These are phyloP conservation scores for Amyelois transitella DNA, from an alignment of 1,140 invertebrate genomes.

Conservation along the genomic window DNA sequence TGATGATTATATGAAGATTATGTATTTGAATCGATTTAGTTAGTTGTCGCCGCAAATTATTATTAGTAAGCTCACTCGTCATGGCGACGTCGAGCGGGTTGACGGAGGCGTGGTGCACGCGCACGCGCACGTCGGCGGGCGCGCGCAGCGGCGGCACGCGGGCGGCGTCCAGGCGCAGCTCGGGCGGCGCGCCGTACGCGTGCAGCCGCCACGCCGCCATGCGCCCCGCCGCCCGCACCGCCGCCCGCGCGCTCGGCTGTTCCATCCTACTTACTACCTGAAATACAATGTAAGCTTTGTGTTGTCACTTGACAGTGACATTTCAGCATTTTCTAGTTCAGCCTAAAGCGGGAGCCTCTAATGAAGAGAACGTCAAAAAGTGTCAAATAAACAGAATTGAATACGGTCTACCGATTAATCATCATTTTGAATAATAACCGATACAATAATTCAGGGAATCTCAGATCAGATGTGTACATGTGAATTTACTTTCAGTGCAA, in stretches of 20 bases:
- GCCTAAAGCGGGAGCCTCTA: no score
- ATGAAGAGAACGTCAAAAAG: no score
- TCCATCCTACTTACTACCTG: not conserved
- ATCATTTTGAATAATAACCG: no score
- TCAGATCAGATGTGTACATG: no score
- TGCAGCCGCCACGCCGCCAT: conserved; percentile 87
- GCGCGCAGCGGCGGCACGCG: conserved; percentile 81
- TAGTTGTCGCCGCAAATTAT: not conserved
- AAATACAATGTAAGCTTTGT: no score
- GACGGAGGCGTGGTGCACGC: conserved; percentile 87
- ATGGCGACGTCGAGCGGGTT: conserved; percentile 95
- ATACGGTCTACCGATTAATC: no score
- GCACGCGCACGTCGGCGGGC: conserved; percentile 85
- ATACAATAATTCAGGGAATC: no score
- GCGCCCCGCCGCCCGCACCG: conserved; percentile 30
- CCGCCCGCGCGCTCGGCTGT: not conserved
- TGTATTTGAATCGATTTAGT: not conserved
- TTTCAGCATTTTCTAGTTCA: no score
- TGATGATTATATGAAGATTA: not conserved
- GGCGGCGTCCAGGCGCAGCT: conserved; percentile 77
- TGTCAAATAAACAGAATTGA: no score
- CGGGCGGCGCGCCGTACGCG: conserved; percentile 80
- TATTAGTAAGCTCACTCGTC: conserved; percentile 75
- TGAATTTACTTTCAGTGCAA: no score
- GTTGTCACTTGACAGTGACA: no score